phyloP scores from a whole-genome alignment of 2,797 vertebrate genomes.

The Chelon labrosus region DNA sequence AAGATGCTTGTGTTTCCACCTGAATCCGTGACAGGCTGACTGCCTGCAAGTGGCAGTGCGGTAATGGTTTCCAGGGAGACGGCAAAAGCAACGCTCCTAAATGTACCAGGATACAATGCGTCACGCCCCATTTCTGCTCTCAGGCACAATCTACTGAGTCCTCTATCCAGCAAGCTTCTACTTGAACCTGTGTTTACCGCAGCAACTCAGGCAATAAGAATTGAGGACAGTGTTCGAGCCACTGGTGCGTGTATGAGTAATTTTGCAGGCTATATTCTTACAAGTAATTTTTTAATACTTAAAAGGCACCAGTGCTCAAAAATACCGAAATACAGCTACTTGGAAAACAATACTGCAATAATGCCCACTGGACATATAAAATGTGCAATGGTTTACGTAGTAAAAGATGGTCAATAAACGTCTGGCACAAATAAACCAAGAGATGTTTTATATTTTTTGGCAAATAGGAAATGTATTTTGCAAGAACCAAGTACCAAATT shows the following conservation, averaged over 20 bases:
- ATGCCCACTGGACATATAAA: no score
- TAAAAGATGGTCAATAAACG: neutral
- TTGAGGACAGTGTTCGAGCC: neutral
- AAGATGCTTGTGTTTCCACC: constrained; percentile 65
- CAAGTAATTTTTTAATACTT: no score
- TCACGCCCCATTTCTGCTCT: constrained; percentile 68
- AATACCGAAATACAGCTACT: no score
- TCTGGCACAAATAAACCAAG: neutral
- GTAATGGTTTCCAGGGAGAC: constrained; percentile 79
- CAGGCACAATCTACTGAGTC: constrained; percentile 40
- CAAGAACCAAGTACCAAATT: neutral
- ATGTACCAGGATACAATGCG: constrained; percentile 61
- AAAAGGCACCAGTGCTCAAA: no score
- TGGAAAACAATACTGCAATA: no score
- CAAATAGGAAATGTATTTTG: neutral
- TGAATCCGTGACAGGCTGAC: constrained; percentile 62
- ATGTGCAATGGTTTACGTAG: no score
- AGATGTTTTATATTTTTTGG: neutral
- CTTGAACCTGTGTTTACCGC: constrained; percentile 57
- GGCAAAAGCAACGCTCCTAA: constrained; percentile 49
- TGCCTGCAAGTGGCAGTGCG: constrained; percentile 54
- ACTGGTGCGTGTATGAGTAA: neutral
- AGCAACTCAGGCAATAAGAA: constrained; percentile 28
- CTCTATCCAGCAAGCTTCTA: constrained; percentile 36
- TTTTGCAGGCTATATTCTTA: neutral